These are phyloP conservation scores for Scomber scombrus DNA, from an alignment of 2,113 vertebrate genomes.

Conservation along the genomic window DNA sequence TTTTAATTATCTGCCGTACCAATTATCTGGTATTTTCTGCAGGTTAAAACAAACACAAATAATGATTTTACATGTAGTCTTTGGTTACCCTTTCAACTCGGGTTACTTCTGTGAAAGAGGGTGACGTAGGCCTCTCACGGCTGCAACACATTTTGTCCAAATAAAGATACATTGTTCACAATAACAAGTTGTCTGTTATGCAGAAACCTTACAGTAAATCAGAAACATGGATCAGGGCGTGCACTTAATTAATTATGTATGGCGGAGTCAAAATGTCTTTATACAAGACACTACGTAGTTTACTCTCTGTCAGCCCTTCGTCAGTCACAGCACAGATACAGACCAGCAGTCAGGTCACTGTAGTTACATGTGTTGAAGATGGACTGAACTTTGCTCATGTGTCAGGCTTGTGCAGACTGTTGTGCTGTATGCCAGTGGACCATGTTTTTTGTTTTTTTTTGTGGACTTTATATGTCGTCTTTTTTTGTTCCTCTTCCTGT, in stretches of 20 bases:
- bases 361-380: neutral
- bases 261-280: slow-evolving; percentile 26
- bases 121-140: neutral
- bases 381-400: slow-evolving; percentile 17
- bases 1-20: neutral
- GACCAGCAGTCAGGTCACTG: neutral
- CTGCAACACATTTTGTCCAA: neutral
- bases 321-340: neutral
- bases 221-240: neutral
- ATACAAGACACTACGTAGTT: slow-evolving; percentile 24
- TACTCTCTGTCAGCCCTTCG: neutral
- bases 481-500: neutral
- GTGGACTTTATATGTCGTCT: neutral
- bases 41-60: slow-evolving; percentile 26
- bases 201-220: slow-evolving; percentile 6
- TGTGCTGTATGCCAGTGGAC: slow-evolving; percentile 45
- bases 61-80: slow-evolving; percentile 2
- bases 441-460: slow-evolving; percentile 22
- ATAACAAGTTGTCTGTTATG: slow-evolving; percentile 18
- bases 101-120: neutral
- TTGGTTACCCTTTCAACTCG: neutral
- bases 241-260: neutral
- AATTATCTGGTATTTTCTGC: neutral
- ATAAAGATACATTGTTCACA: neutral
- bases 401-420: slow-evolving; percentile 11